Percentiles rank a stretch among this genome's conserved stretches.
These are phyloP conservation scores for Spilogale gracilis DNA, from an alignment of 2,113 vertebrate species.

Conservation along the genomic window DNA sequence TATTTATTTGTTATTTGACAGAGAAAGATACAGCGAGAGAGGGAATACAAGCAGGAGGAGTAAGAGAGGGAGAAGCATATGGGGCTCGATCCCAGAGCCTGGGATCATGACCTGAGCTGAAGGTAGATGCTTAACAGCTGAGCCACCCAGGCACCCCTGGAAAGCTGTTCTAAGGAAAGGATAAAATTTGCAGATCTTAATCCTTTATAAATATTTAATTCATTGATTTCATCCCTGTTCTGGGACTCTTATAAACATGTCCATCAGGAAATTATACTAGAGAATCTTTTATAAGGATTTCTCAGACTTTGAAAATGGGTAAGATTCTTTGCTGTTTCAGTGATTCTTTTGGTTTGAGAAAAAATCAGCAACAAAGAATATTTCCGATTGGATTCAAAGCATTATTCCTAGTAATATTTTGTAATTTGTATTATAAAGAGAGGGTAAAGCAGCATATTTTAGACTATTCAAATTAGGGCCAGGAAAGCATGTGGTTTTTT, in stretches of 20 bases:
- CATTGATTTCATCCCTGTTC: slow-evolving; percentile 78
- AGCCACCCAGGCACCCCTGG: not conserved
- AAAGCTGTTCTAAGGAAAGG: slow-evolving; percentile 72
- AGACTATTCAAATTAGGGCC: not conserved
- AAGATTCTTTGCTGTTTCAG: not conserved
- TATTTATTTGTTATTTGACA: too few relatives aligned
- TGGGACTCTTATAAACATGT: slow-evolving; percentile 62
- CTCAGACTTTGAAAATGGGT: not conserved
- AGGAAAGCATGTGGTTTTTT: not conserved
- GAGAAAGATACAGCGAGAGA: too few relatives aligned
- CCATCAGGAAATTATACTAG: slow-evolving; percentile 5
- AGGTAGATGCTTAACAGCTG: too few relatives aligned
- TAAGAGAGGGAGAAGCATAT: too few relatives aligned
- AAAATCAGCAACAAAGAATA: not conserved
- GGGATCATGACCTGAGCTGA: too few relatives aligned
- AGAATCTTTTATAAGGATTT: not conserved
- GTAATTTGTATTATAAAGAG: not conserved
- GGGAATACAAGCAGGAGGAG: too few relatives aligned
- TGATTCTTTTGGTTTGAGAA: not conserved
- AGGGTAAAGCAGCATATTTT: not conserved
- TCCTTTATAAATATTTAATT: slow-evolving; percentile 85
- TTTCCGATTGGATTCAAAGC: not conserved
- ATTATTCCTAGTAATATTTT: not conserved
- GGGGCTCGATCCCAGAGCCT: too few relatives aligned
- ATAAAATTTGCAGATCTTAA: slow-evolving; percentile 78